A percentile compares a stretch with the other conserved stretches of the same genome.
phyloP scores from a whole-genome alignment of 2,888 invertebrate genomes.

The Stenichneumon culpator region DNA sequence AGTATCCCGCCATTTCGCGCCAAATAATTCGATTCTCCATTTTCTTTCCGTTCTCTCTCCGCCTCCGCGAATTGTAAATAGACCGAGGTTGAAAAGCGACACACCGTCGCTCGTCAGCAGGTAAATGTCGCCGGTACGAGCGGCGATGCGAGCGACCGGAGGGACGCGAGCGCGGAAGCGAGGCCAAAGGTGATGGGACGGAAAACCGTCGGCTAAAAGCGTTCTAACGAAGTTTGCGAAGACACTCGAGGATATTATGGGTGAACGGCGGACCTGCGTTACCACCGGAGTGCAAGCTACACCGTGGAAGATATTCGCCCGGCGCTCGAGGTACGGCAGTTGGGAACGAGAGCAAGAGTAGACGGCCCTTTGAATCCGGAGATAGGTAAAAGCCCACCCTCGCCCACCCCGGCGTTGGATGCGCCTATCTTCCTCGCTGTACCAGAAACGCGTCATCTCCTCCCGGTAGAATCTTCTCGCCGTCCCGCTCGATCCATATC shows the following conservation, averaged over 20 bases:
- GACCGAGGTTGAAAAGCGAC: not conserved
- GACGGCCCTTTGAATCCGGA: conserved; percentile 49
- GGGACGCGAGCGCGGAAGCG: not conserved
- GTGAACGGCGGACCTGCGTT: not conserved
- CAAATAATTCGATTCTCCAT: not conserved
- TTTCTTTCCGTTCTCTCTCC: not conserved
- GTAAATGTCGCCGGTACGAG: not conserved
- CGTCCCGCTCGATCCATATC: conserved; percentile 38
- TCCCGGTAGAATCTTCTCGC: conserved; percentile 47
- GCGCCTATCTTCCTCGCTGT: conserved; percentile 15
- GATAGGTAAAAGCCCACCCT: conserved; percentile 49
- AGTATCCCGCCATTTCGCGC: not conserved
- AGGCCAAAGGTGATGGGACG: conserved; percentile 15
- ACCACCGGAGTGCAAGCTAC: conserved; percentile 18
- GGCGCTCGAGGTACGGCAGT: conserved; percentile 15
- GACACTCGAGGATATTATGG: conserved; percentile 81
- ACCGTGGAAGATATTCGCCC: conserved; percentile 19
- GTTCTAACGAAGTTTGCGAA: conserved; percentile 82
- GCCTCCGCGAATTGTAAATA: conserved; percentile 7
- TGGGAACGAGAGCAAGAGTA: conserved; percentile 30
- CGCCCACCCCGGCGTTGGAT: not conserved
- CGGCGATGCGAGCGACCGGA: not conserved
- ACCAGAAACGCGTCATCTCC: conserved; percentile 58
- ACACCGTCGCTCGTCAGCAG: not conserved
- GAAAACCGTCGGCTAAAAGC: conserved; percentile 64